Conservation (phyloP, 2,797 vertebrate genomes). For the Cossypha dichroa region DNA sequence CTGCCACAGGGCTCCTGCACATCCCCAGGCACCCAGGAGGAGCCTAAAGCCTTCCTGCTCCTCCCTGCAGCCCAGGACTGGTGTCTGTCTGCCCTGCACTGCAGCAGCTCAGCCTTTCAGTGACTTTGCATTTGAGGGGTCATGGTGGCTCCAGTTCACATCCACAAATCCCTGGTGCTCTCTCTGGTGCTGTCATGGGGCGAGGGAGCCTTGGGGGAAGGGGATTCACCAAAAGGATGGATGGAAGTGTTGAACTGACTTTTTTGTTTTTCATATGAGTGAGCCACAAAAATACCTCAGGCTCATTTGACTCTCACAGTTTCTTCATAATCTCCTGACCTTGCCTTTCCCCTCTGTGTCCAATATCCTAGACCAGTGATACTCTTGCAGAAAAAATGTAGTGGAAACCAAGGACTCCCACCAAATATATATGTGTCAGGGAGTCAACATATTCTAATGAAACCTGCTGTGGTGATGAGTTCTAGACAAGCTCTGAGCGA, state of each 20-base stretch:
- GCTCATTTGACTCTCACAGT: not conserved
- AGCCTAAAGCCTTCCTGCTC: not conserved
- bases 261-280: not conserved
- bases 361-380: not conserved
- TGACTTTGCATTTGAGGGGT: not conserved
- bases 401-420: not conserved
- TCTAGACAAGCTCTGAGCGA: not conserved
- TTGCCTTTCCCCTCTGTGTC: not conserved
- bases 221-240: not conserved
- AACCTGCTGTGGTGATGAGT: not conserved
- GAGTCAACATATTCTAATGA: not conserved
- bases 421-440: not conserved
- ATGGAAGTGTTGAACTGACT: not conserved
- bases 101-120: not conserved
- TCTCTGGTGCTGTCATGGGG: not conserved
- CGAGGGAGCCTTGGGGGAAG: fast-evolving
- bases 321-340: not conserved
- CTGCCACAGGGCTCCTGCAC: not conserved
- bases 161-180: not conserved
- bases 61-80: not conserved
- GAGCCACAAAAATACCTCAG: not conserved
- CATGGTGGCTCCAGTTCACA: not conserved
- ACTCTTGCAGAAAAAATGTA: not conserved
- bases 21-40: not conserved
- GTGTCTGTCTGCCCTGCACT: not conserved